phyloP scores from a whole-genome alignment of 2,797 vertebrate genomes.

The Mormyrus hasselquistii region DNA sequence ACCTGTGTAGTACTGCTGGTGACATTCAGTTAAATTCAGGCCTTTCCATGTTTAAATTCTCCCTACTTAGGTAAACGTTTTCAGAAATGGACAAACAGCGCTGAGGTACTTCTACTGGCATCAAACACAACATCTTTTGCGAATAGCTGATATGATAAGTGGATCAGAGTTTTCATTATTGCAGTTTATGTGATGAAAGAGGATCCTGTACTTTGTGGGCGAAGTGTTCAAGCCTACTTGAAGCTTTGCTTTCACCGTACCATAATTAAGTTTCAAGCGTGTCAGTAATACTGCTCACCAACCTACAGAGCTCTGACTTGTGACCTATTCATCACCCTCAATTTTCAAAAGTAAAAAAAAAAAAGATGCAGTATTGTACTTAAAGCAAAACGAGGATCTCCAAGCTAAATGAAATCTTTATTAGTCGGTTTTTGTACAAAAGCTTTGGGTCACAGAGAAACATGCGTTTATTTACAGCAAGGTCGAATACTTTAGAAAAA shows the following conservation, averaged over 20 bases:
- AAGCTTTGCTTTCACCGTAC: not conserved
- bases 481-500: slow-evolving; percentile 50
- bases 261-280: not conserved
- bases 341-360: not conserved
- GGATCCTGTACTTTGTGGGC: not conserved
- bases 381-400: slow-evolving; percentile 22
- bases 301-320: not conserved
- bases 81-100: not conserved
- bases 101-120: not conserved
- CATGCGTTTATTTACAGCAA: slow-evolving; percentile 74
- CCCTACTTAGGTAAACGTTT: not conserved
- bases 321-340: not conserved
- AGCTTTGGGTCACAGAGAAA: slow-evolving; percentile 66
- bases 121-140: not conserved
- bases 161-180: not conserved
- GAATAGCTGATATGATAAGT: not conserved
- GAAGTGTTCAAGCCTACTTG: not conserved
- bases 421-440: slow-evolving; percentile 75
- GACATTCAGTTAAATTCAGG: not conserved
- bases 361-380: not conserved
- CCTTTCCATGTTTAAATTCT: not conserved
- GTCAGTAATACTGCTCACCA: not conserved
- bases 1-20: not conserved
- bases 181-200: not conserved
- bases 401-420: slow-evolving; percentile 75